Base-by-base conservation (phyloP, 92 coral and sea anemone species). In the Bergia puertoricense region DNA sequence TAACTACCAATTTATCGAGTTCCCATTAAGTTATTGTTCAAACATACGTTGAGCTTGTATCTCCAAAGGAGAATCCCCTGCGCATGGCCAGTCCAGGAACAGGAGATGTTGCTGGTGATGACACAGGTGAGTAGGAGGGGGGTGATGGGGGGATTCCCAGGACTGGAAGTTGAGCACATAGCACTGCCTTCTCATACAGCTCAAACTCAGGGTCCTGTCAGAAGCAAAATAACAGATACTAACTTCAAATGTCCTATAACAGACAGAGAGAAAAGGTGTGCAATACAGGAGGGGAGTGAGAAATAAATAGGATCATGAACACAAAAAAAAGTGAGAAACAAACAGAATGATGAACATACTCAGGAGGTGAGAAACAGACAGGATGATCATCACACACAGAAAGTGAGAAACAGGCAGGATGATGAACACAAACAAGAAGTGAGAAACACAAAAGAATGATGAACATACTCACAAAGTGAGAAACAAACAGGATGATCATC, bases 151-250 rank as follows among this genome's bases (percentile, higher is more conserved):
- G 92, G 41, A 75, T 90, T 89, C 94, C 89, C 8, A 95, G 92
- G 23, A 85, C 90, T 23, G 98, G 98, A 14, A 86, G 76, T 84
- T 76, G 90, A 22, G 91, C 93, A 88, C 98, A 95, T 50, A 85
- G 91, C 23, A 92, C 85, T 4, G 89, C 98, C 88, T 91, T 95
- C 81, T 93, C 91, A 86, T 89, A 93, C 65, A 95, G 75, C 85
- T 93, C 93, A 92, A 92, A 95, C 20, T 79, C 93, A 45, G 86
- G 76, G 23, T 36, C 77, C 87, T 84, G 51, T 39, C 46, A 45
- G 23, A 4, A 76, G 22, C 57, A 76, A 41, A 76, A 15, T 20
- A 41, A 75, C 2, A 18, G 10, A 37, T 16, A 18, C n/a, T 44
- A 16, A 20, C n/a, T 62, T 62, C 69, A 62, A 16, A 2, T 62